Percentiles rank a stretch among this genome's conserved stretches.
phyloP scores from a whole-genome alignment of 2,113 vertebrate genomes.

The Hassar affinis region DNA sequence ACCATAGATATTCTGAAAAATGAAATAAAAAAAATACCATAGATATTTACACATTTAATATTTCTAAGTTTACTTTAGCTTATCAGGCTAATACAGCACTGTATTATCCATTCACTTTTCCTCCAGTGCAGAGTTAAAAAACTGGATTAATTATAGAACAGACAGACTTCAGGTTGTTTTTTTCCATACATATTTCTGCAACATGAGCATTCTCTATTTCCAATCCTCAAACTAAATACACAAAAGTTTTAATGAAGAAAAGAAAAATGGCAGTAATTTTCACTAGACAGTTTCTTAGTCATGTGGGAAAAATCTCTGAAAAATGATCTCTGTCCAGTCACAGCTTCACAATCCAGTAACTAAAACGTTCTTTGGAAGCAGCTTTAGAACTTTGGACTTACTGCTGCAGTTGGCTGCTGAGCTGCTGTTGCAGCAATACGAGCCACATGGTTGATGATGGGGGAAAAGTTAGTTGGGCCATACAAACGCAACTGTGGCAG shows the following conservation, averaged over 20 bases:
- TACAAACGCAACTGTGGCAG: slow-evolving; percentile 84
- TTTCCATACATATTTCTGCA: not conserved
- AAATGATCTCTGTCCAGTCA: not conserved
- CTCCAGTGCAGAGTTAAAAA: too few species aligned
- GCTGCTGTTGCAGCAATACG: slow-evolving; percentile 73
- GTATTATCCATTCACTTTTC: too few species aligned
- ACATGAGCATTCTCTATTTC: not conserved
- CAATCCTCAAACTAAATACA: not conserved
- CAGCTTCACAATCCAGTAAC: not conserved
- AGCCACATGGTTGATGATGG: slow-evolving; percentile 87
- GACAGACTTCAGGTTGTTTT: too few species aligned
- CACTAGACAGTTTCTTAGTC: not conserved
- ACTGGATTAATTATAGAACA: too few species aligned
- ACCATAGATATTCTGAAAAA: too few species aligned
- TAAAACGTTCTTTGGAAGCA: not conserved
- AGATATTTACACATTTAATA: too few species aligned
- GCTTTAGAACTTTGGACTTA: slow-evolving; percentile 60
- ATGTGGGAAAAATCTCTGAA: too few species aligned
- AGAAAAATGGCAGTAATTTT: not conserved
- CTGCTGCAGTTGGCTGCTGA: slow-evolving; percentile 75
- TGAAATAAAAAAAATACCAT: too few species aligned
- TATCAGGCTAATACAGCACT: not conserved
- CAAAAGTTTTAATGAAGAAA: not conserved
- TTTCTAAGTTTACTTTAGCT: too few species aligned
- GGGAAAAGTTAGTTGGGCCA: slow-evolving; percentile 91